Conservation (phyloP, 2,888 invertebrate genomes). For the Drosophila tripunctata region DNA sequence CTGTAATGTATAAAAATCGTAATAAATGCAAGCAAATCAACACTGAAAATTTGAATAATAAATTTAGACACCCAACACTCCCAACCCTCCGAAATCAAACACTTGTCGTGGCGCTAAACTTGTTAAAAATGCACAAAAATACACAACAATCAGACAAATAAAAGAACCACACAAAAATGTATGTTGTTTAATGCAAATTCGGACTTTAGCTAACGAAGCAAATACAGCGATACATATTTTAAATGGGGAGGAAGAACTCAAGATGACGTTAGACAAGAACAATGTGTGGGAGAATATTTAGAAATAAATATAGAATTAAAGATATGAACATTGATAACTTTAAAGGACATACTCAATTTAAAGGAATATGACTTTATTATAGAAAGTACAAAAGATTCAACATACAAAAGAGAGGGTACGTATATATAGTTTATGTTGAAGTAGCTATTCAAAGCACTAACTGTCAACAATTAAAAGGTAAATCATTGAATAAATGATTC, state of each 20-base stretch:
- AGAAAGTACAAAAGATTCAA: too few relatives aligned
- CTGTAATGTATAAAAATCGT: slow-evolving; percentile 52
- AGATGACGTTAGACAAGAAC: slow-evolving; percentile 5
- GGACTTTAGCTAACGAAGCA: slow-evolving; percentile 65
- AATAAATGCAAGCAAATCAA: slow-evolving; percentile 68
- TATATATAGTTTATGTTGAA: too few relatives aligned
- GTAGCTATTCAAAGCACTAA: background rate
- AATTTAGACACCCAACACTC: slow-evolving; percentile 46
- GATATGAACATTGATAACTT: background rate
- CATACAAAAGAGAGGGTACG: too few relatives aligned
- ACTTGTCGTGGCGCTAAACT: slow-evolving; percentile 54
- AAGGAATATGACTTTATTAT: too few relatives aligned
- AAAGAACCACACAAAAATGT: slow-evolving; percentile 57
- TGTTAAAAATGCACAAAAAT: slow-evolving; percentile 59
- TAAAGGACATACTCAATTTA: too few relatives aligned
- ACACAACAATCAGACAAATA: slow-evolving; percentile 13
- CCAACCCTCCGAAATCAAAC: slow-evolving; percentile 45
- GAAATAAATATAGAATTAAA: background rate
- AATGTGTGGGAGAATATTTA: background rate
- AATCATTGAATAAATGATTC: slow-evolving; percentile 1
- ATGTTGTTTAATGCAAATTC: slow-evolving; percentile 70
- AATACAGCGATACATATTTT: slow-evolving; percentile 32
- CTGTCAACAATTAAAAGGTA: background rate
- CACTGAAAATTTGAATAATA: slow-evolving; percentile 72
- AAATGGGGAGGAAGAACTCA: background rate